These are phyloP conservation scores for Semnornis frantzii DNA, from an alignment of 2,113 vertebrate species.

Conservation along the genomic window DNA sequence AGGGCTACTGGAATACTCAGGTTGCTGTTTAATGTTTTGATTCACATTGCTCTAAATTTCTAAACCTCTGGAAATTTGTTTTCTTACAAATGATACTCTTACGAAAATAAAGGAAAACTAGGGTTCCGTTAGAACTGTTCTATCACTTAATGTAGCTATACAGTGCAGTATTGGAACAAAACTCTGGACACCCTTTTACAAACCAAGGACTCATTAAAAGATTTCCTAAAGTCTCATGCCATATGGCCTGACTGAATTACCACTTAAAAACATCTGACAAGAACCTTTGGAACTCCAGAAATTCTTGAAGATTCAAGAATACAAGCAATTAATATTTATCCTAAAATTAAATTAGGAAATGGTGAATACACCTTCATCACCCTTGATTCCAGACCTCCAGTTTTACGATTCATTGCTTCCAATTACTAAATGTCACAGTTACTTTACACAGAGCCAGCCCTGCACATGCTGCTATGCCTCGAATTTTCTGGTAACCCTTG, in stretches of 20 bases:
- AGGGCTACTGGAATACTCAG: neutral
- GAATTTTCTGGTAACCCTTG: neutral
- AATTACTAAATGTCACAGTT: constrained; percentile 32
- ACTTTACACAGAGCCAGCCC: neutral
- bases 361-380: neutral
- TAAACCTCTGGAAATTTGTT: neutral
- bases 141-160: neutral
- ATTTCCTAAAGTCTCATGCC: accelerated
- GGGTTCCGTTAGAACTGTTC: neutral
- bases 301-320: neutral
- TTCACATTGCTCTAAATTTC: neutral
- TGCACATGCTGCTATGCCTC: neutral
- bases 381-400: constrained; percentile 13
- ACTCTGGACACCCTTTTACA: neutral
- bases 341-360: constrained; percentile 23
- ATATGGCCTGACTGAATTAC: neutral
- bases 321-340: neutral
- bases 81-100: neutral
- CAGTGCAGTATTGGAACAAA: neutral
- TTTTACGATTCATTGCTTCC: constrained; percentile 43
- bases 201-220: neutral
- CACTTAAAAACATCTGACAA: neutral
- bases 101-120: neutral
- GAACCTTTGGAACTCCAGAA: neutral
- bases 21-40: neutral